Base-by-base conservation (phyloP, 2,113 vertebrate species). In the Limnothrissa miodon region DNA sequence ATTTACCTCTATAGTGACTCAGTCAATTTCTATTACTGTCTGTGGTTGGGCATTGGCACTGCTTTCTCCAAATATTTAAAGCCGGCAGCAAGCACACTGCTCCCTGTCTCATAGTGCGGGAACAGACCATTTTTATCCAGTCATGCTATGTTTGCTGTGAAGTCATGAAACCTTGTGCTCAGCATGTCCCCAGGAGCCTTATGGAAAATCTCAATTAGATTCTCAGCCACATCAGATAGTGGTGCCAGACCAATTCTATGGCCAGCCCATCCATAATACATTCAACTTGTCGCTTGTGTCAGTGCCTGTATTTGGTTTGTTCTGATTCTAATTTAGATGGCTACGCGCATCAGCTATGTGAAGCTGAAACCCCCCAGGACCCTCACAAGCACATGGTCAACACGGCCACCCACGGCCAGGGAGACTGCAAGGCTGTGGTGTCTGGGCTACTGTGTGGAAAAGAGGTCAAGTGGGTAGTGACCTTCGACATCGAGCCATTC, bases 361-460 rank as follows among this genome's bases (percentile, higher is more conserved):
- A 89, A 83, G 92, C 92, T 5, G 94, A 95, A 88, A 91, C 91
- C 0, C 92, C 93, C 1, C 91, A 91, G 85, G 94, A 95, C 29
- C 45, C 21, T 7, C 83, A 42, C 0, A 33, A 9, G 0, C 42
- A 86, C 21, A 88, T 89, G 19, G 81, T 90, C 45, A 82, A n/a
- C 15, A 19, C 81, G 1, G 33, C 86, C 85, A 86, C 74, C 85
- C 84, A 83, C 56, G 83, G 53, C 56, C 44, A 83, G 90, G 86
- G 89, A 15, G 89, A 93, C 88, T 98, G 98, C 90, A 98, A 96
- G 87, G 97, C 93, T 0, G 93, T 98, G 84, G 95, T 99, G 86
- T 95, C 95, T 0, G 97, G 97, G 5, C 91, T 99, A 29, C 91
- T 93, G 42, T 93, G 93, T 53, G 95, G 94, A 0, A 93, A 96